phyloP scores from a whole-genome alignment of 23 tunicate species.

The Ciona savignyi region DNA sequence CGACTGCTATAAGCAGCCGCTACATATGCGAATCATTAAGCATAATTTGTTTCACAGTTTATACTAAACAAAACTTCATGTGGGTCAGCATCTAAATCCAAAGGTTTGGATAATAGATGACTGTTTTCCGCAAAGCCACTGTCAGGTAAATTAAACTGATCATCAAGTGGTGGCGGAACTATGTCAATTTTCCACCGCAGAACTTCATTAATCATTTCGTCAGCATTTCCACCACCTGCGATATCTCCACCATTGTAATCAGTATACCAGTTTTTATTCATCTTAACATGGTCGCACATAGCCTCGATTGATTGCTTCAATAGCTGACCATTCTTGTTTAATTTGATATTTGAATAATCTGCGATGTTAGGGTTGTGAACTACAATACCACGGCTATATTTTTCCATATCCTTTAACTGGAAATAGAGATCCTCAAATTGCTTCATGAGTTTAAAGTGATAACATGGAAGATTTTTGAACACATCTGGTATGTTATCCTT shows the following conservation, averaged over 20 bases:
- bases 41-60: no score
- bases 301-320: background rate
- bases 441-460: slow-evolving; percentile 34
- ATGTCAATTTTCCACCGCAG: no score
- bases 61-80: no score
- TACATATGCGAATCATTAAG: no score
- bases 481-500: slow-evolving; percentile 18
- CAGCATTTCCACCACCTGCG: background rate
- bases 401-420: slow-evolving; percentile 31
- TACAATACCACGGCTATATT: background rate
- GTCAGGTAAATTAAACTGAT: no score
- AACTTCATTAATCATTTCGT: no score
- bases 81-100: no score
- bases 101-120: no score
- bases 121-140: no score
- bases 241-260: background rate
- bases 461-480: slow-evolving; percentile 18
- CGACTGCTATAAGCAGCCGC: no score
- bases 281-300: background rate
- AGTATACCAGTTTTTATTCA: background rate
- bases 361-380: background rate
- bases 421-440: slow-evolving; percentile 51
- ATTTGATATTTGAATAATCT: background rate
- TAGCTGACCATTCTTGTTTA: background rate
- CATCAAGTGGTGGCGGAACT: background rate